Percentiles rank a stretch among this genome's conserved stretches.
Evolutionary conservation across 2,113 vertebrate genomes (phyloP).

Genomic region (Probosciger aterrimus): DNA sequence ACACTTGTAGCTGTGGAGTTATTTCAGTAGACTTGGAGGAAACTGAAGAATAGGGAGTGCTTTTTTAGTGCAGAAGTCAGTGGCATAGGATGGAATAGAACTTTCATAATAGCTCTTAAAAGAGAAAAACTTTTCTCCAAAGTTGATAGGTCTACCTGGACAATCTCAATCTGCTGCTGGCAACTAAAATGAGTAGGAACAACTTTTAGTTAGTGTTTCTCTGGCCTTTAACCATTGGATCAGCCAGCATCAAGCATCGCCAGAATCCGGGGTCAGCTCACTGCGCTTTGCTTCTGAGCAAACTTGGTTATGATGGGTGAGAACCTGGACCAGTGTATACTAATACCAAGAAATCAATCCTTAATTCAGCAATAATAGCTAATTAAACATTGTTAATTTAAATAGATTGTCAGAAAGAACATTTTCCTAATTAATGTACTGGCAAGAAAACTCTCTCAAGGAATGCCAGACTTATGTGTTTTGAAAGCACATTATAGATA

Average conservation of each 20-base stretch:
- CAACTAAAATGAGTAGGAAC: background rate
- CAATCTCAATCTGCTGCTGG: background rate
- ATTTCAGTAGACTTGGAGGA: background rate
- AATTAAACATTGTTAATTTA: conserved; percentile 25
- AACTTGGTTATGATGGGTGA: background rate
- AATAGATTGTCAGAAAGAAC: conserved; percentile 15
- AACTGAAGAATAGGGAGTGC: background rate
- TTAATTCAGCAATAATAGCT: conserved; percentile 38
- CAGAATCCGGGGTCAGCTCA: background rate
- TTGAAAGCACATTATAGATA: background rate
- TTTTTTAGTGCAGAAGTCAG: background rate
- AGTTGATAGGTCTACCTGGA: background rate
- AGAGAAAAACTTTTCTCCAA: background rate
- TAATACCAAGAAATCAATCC: conserved; percentile 39
- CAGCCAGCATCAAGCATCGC: background rate
- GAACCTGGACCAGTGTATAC: background rate
- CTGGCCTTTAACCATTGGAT: background rate
- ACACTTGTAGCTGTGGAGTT: background rate
- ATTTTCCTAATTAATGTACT: conserved; percentile 45
- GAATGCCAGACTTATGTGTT: background rate
- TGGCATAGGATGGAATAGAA: background rate
- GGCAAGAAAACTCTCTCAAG: conserved; percentile 16
- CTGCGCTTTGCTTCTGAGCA: background rate
- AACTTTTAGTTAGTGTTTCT: background rate
- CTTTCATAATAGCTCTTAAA: background rate